phyloP scores from a whole-genome alignment of 2,888 invertebrate species.

The Gymnosoma rotundatum region DNA sequence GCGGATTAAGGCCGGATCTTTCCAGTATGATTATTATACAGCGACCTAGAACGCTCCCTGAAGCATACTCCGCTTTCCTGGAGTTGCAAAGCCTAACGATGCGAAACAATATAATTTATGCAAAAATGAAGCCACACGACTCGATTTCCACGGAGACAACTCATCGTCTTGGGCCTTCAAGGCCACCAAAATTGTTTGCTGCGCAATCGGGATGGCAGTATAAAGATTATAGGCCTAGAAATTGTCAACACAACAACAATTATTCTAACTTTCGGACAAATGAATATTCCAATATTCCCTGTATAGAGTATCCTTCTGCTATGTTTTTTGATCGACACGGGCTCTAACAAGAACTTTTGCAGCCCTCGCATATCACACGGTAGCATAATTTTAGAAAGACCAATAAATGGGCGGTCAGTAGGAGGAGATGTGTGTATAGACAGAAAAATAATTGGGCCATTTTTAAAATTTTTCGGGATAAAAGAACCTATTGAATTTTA shows the following conservation, averaged over 20 bases:
- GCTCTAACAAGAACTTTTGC: background rate
- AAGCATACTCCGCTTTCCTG: constrained; percentile 46
- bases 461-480: constrained; percentile 11
- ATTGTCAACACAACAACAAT: too few species aligned
- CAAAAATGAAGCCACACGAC: too few species aligned
- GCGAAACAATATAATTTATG: background rate
- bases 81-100: too few species aligned
- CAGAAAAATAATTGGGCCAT: background rate
- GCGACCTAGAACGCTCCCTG: constrained; percentile 50
- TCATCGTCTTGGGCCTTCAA: background rate
- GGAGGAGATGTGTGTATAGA: constrained; percentile 17
- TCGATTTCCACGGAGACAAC: too few species aligned
- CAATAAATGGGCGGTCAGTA: constrained; percentile 13
- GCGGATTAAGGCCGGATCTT: too few species aligned
- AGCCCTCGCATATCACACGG: too few species aligned
- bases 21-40: background rate
- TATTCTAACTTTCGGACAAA: constrained; percentile 2
- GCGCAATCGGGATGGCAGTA: too few species aligned
- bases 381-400: too few species aligned
- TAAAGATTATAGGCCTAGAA: too few species aligned
- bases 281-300: constrained; percentile 10
- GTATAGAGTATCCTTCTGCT: constrained; percentile 9
- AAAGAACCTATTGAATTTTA: background rate
- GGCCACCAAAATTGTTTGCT: background rate
- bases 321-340: constrained; percentile 29